These are phyloP conservation scores for Rafetus swinhoei DNA, from an alignment of 2,113 vertebrate genomes.

Conservation along the genomic window DNA sequence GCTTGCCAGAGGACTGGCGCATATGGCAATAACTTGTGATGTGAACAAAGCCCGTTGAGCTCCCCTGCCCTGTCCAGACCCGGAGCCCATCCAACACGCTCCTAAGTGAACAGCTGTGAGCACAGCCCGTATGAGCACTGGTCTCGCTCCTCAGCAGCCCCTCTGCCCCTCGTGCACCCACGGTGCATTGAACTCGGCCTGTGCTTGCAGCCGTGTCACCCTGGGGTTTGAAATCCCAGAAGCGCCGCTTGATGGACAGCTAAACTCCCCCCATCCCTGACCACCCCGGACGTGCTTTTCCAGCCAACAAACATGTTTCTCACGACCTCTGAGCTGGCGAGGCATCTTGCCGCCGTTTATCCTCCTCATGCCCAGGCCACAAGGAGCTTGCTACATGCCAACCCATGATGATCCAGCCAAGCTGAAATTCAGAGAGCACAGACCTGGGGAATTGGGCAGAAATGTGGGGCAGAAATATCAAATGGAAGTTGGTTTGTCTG, in stretches of 20 bases:
- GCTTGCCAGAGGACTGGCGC: neutral
- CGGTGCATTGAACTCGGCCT: neutral
- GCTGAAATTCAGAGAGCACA: neutral
- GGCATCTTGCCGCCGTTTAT: conserved; percentile 14
- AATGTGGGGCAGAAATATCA: neutral
- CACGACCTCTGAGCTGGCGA: neutral
- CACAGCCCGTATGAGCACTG: too few species aligned
- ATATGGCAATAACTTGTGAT: neutral
- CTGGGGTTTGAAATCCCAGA: neutral
- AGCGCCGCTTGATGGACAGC: neutral
- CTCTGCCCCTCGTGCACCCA: too few species aligned
- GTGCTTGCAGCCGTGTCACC: neutral
- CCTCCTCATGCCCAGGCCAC: neutral
- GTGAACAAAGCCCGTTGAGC: neutral
- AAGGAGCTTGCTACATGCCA: neutral
- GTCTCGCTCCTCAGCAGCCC: too few species aligned
- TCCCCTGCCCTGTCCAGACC: too few species aligned
- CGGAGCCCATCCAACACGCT: too few species aligned
- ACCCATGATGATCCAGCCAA: fast-evolving
- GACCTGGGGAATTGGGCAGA: neutral
- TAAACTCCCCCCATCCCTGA: neutral
- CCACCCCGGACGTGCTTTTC: neutral
- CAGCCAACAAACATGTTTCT: neutral
- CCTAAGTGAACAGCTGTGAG: too few species aligned
- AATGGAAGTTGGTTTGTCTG: neutral